phyloP scores from a whole-genome alignment of 2,797 vertebrate genomes.

The Neoniphon sammara region DNA sequence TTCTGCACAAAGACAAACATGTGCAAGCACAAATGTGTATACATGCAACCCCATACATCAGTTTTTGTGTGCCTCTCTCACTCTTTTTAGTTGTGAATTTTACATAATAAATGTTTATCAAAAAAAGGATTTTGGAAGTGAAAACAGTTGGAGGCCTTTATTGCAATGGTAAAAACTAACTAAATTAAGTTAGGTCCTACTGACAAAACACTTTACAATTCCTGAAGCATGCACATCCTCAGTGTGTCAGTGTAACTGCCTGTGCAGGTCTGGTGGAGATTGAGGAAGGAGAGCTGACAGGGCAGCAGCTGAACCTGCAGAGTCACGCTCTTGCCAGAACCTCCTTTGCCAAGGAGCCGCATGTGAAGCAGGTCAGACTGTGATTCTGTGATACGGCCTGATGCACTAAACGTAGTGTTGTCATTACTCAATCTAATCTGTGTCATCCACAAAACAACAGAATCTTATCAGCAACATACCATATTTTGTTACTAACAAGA shows the following conservation, averaged over 20 bases:
- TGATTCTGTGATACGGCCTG: not conserved
- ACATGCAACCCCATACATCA: too few species aligned
- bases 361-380: slow-evolving; percentile 88
- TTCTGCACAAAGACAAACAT: too few species aligned
- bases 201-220: too few species aligned
- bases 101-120: not conserved
- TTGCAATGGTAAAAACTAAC: not conserved
- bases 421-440: too few species aligned
- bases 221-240: not conserved
- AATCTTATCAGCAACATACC: not conserved
- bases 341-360: slow-evolving; percentile 92
- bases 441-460: not conserved
- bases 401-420: not conserved
- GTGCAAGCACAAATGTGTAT: too few species aligned
- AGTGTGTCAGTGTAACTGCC: not conserved
- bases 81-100: not conserved
- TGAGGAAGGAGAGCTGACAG: slow-evolving; percentile 93
- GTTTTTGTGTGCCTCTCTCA: not conserved
- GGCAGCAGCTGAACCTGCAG: slow-evolving; percentile 88
- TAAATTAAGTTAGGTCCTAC: not conserved
- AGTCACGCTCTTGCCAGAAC: slow-evolving; percentile 89
- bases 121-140: too few species aligned
- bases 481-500: not conserved
- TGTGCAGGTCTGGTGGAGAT: slow-evolving; percentile 93
- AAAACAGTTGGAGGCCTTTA: not conserved